These are phyloP conservation scores for Yponomeuta plumbellus DNA, from an alignment of 2,888 invertebrate genomes.

Conservation along the genomic window DNA sequence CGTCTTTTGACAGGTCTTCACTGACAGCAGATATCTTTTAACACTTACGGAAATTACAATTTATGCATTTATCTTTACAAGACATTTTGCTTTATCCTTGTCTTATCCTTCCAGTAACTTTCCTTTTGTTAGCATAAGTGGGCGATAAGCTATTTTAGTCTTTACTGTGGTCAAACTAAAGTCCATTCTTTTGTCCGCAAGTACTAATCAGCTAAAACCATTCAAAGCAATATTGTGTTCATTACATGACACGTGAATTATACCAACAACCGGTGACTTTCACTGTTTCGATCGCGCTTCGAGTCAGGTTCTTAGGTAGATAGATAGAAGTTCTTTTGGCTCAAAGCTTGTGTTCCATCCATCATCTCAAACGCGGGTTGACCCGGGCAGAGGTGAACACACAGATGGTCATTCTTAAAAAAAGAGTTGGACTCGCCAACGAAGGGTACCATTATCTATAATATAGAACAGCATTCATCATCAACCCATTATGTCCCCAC, in stretches of 20 bases:
- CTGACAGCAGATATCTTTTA: no score
- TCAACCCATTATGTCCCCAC: no score
- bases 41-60: no score
- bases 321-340: background rate
- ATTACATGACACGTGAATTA: background rate
- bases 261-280: background rate
- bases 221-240: background rate
- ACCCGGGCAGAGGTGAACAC: background rate
- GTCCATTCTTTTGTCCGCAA: background rate
- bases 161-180: background rate
- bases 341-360: conserved; percentile 3
- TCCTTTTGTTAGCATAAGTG: background rate
- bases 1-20: no score
- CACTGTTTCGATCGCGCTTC: background rate
- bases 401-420: no score
- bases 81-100: background rate
- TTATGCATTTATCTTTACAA: background rate
- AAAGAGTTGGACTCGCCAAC: no score
- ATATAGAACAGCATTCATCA: no score
- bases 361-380: background rate
- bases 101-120: background rate
- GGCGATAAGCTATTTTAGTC: background rate
- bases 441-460: no score
- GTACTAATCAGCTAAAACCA: background rate
- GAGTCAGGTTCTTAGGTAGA: background rate